Evolutionary conservation across 2,888 invertebrate genomes (phyloP).

Genomic region (Branchinecta sandiegonensis): DNA sequence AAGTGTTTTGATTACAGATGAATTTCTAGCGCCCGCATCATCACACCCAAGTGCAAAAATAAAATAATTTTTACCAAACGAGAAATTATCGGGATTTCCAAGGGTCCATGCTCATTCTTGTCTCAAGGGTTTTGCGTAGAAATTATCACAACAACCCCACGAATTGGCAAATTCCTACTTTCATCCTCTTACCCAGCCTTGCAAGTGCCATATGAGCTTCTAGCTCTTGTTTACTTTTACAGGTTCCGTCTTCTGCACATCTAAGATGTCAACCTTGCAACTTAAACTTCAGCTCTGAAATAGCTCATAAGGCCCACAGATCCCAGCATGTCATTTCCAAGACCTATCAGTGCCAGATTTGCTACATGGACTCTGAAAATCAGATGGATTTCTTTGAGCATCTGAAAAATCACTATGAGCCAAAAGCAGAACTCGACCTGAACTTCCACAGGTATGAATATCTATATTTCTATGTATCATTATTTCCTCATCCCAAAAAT

Average conservation of each 20-base stretch:
- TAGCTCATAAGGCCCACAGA: background rate
- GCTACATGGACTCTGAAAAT: slow-evolving; percentile 55
- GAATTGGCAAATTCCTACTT: too few relatives aligned
- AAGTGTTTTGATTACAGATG: too few relatives aligned
- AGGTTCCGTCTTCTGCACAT: background rate
- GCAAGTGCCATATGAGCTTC: too few relatives aligned
- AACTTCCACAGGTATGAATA: too few relatives aligned
- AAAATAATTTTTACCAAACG: background rate
- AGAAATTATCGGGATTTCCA: background rate
- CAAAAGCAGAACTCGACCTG: slow-evolving; percentile 30
- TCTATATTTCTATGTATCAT: too few relatives aligned
- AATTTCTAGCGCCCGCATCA: too few relatives aligned
- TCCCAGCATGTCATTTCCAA: slow-evolving; percentile 8
- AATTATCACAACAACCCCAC: background rate
- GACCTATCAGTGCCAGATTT: slow-evolving; percentile 49
- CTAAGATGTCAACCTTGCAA: background rate
- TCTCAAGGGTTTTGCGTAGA: background rate
- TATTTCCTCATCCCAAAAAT: too few relatives aligned
- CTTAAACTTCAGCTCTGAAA: background rate
- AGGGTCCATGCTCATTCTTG: background rate
- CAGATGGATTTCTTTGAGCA: slow-evolving; percentile 74
- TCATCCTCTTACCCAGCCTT: background rate
- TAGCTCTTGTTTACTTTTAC: background rate
- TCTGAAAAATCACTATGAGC: slow-evolving; percentile 65
- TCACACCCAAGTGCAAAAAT: too few relatives aligned